Conservation (phyloP, 2,888 invertebrate genomes). For the Fabriciana adippe region DNA sequence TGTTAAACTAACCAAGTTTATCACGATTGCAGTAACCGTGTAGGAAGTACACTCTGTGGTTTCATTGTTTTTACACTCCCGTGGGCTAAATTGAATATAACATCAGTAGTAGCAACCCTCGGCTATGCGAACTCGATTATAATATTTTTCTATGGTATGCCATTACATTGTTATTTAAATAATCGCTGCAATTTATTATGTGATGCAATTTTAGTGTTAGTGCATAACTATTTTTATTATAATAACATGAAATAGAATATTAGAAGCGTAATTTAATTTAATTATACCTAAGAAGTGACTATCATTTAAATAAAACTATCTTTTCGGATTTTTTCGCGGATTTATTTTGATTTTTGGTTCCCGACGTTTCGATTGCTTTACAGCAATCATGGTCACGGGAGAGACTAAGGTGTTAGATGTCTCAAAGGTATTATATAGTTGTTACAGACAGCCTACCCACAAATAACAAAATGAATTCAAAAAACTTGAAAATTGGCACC, state of each 20-base stretch:
- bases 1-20: slow-evolving; percentile 20
- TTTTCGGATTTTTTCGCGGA: no score
- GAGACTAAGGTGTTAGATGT: no score
- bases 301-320: no score
- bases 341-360: no score
- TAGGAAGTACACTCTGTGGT: slow-evolving; percentile 43
- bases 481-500: no score
- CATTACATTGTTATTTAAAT: slow-evolving; percentile 11
- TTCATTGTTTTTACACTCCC: slow-evolving; percentile 30
- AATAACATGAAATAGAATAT: background rate
- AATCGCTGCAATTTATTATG: slow-evolving; percentile 9
- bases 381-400: no score
- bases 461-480: no score
- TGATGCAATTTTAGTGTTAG: slow-evolving; percentile 4
- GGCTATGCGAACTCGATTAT: slow-evolving; percentile 19
- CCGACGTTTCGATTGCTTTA: no score
- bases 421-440: no score
- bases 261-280: background rate
- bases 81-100: slow-evolving; percentile 19
- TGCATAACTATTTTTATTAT: background rate
- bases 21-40: slow-evolving; percentile 19
- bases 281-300: no score
- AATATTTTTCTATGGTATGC: slow-evolving; percentile 11
- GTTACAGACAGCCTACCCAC: no score
- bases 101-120: slow-evolving; percentile 10